Base-by-base conservation (phyloP, 2,888 invertebrate genomes). In the Masnerella sp. region DNA sequence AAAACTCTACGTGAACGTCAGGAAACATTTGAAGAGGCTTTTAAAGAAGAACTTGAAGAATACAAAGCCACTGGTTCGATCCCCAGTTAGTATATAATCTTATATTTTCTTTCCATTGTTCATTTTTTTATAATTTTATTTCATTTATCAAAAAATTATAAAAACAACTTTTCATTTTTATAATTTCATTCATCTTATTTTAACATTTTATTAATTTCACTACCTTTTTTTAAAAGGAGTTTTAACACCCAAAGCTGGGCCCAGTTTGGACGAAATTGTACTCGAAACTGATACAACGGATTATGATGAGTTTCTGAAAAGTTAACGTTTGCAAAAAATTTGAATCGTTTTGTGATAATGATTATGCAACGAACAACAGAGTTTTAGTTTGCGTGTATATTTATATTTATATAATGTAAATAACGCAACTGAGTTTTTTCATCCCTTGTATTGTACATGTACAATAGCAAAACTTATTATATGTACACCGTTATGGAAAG, bases 21-120 rank as follows among this genome's bases (percentile, higher is more conserved):
- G 79, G 90, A 91, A 68, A 91, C 91, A 0, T 93, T 93, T 79
- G 91, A 92, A 78, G 91, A 92, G 83, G 93, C 91, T 8, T 94
- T 94, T 81, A 90, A 91, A 82, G 90, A 89, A 78, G 93, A 94
- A 83, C 83, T 94, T 75, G 89, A 91, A 76, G 89, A 90, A 52
- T 93, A 90, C 79, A 92, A 91, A 83, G 89, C 89, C 78, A 89
- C 90, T 34, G 93, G 93, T 59, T 88, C 89, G 32, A 88, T 93
- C 78, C 90, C 91, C 80, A 91, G 92, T 92, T 88, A 81, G 84
- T 83, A 45, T 54, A 64, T 28, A 9, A 22, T 30, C 30, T 45
- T 28, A 9, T 25, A 30, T 51, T 51, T 14, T 11, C 49, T 28
- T 22, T 22, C 34, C 14, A 9, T n/a, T 3, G 4, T 40, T 20